Evolutionary conservation across 1,140 invertebrate genomes (phyloP).

Genomic region (Parasteatoda tepidariorum): DNA sequence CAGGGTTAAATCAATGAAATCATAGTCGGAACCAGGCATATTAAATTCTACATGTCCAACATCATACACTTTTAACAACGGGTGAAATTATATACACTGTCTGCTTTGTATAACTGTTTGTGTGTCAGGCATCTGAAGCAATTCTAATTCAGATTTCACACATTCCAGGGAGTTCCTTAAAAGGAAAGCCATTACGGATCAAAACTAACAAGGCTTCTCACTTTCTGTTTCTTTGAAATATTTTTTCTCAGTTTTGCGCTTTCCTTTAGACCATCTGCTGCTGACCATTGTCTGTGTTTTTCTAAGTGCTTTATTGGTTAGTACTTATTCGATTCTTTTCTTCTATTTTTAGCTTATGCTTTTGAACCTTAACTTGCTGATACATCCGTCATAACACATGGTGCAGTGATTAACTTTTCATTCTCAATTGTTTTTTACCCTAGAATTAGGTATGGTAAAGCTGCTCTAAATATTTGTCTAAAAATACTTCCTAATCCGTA

Average conservation of each 20-base stretch:
- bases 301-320: not conserved
- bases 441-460: conserved; percentile 6
- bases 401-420: not conserved
- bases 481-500: conserved; percentile 14
- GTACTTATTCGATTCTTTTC: not conserved
- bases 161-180: conserved; percentile 17
- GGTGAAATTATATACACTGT: conserved; percentile 35
- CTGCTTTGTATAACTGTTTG: conserved; percentile 19
- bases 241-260: not conserved
- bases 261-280: conserved; percentile 25
- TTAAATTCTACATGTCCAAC: conserved; percentile 5
- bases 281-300: not conserved
- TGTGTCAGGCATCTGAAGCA: conserved; percentile 6
- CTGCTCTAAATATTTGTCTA: not conserved
- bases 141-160: conserved; percentile 48
- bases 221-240: not conserved
- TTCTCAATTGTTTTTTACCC: not conserved
- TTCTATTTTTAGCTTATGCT: not conserved
- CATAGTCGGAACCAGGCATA: conserved; percentile 7
- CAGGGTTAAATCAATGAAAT: conserved; percentile 10
- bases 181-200: not conserved
- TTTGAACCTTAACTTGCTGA: not conserved
- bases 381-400: not conserved
- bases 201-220: conserved; percentile 2
- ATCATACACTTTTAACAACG: conserved; percentile 8